A percentile compares a stretch with the other conserved stretches of the same genome.
phyloP scores from a whole-genome alignment of 35 echinoderm and acorn worm genomes.

The Ophioderma brevispina region DNA sequence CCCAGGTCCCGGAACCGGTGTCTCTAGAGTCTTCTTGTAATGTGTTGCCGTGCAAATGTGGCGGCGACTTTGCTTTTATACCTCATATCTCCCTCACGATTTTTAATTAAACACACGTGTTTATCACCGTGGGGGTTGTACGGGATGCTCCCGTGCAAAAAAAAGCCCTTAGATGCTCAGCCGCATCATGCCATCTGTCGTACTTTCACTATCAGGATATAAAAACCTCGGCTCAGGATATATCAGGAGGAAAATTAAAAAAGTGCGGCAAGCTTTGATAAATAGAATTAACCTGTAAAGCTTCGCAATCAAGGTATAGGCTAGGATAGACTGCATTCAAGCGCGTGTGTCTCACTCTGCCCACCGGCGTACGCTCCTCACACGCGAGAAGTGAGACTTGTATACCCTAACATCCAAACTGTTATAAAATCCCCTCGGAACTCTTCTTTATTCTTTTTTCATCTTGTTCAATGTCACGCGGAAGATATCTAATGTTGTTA shows the following conservation, averaged over 20 bases:
- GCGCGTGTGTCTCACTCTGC: not conserved
- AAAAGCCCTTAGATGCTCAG: not conserved
- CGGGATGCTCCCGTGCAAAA: not conserved
- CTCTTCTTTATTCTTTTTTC: not conserved
- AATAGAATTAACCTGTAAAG: not conserved
- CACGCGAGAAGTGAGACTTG: not conserved
- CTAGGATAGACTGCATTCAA: not conserved
- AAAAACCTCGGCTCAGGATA: not conserved
- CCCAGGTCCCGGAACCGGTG: not conserved
- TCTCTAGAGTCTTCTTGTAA: not conserved
- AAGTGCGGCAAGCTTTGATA: not conserved
- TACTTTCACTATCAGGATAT: not conserved
- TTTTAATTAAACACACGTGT: constrained; percentile 11
- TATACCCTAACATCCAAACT: not conserved
- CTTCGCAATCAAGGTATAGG: not conserved
- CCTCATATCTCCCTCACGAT: constrained; percentile 8
- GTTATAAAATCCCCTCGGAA: not conserved
- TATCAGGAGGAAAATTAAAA: constrained; percentile 14
- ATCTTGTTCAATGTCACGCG: not conserved
- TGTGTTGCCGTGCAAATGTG: constrained; percentile 4
- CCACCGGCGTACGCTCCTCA: not conserved
- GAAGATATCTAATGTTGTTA: not conserved
- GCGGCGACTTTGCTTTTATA: constrained; percentile 12
- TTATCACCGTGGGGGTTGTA: not conserved
- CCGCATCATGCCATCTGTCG: constrained; percentile 11